Percentiles rank a stretch among this genome's conserved stretches.
phyloP scores from a whole-genome alignment of 2,113 vertebrate genomes.

The Eupsittula cactorum region DNA sequence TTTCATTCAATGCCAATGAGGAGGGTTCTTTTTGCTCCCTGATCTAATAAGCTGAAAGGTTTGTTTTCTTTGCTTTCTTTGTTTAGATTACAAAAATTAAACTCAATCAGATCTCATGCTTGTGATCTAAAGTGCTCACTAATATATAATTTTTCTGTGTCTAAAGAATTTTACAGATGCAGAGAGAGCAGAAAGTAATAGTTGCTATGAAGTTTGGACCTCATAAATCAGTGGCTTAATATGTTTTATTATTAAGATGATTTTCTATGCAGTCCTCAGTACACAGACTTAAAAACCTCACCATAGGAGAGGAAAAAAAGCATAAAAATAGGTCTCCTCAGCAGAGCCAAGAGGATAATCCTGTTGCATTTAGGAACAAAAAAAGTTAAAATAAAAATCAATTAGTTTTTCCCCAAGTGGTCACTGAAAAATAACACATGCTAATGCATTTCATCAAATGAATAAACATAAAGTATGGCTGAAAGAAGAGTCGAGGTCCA shows the following conservation, averaged over 20 bases:
- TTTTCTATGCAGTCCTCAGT: background rate
- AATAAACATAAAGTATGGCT: background rate
- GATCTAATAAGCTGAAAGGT: background rate
- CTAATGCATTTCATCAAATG: background rate
- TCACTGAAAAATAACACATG: background rate
- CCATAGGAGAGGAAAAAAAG: background rate
- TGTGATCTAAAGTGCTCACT: background rate
- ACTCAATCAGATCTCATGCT: background rate
- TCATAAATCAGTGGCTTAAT: background rate
- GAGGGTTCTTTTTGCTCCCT: background rate
- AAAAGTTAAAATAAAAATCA: background rate
- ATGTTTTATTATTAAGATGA: background rate
- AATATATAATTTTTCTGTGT: background rate
- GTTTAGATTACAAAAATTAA: background rate
- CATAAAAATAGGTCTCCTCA: background rate
- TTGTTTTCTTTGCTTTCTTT: background rate
- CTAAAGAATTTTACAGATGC: background rate
- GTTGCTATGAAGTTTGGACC: background rate
- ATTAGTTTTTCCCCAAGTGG: background rate
- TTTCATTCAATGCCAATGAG: background rate
- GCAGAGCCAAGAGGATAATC: background rate
- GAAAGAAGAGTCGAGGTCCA: background rate
- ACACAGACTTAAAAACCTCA: background rate
- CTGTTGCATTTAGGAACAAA: background rate
- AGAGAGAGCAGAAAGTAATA: background rate